Conservation (phyloP, 2,113 vertebrate genomes). For the Festucalex cinctus region DNA sequence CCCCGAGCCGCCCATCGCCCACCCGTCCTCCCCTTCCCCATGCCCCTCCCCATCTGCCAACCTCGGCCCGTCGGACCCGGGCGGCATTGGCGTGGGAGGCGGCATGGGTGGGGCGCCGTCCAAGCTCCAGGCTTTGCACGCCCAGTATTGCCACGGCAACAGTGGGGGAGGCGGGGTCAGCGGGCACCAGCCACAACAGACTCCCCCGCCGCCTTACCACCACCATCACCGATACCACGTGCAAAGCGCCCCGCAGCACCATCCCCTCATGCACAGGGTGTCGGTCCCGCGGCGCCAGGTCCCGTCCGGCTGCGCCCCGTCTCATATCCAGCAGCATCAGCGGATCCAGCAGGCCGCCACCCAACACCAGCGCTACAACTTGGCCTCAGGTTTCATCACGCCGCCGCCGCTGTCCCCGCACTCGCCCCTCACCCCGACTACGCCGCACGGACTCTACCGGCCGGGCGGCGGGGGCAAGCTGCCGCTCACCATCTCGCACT, state of each 20-base stretch:
- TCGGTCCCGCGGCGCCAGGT: conserved; percentile 72
- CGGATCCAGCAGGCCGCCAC: conserved; percentile 43
- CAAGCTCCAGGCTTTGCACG: conserved; percentile 86
- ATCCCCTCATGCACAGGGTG: conserved; percentile 58
- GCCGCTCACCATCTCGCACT: conserved; percentile 73
- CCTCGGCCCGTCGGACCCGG: conserved; percentile 56
- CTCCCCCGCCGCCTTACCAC: conserved; percentile 76
- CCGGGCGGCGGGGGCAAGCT: conserved; percentile 60
- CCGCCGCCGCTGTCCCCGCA: conserved; percentile 69
- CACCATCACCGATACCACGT: conserved; percentile 77
- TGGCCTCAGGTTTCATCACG: conserved; percentile 53
- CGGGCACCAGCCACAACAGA: conserved; percentile 65
- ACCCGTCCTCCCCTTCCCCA: conserved; percentile 70
- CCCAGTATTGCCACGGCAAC: conserved; percentile 85
- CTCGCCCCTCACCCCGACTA: conserved; percentile 70
- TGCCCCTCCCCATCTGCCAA: conserved; percentile 69
- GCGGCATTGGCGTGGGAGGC: conserved; percentile 56
- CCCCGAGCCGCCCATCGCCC: conserved; percentile 74
- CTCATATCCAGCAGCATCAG: conserved; percentile 60
- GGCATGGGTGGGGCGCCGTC: conserved; percentile 69
- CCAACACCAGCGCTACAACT: conserved; percentile 55
- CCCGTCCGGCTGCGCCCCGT: conserved; percentile 60
- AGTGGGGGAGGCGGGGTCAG: conserved; percentile 59
- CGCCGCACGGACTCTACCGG: conserved; percentile 70
- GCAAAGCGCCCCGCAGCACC: conserved; percentile 73